Percentiles rank a stretch among this genome's conserved stretches.
Conservation (phyloP, 1,140 invertebrate genomes). For the Zaprionus tsacasi region DNA sequence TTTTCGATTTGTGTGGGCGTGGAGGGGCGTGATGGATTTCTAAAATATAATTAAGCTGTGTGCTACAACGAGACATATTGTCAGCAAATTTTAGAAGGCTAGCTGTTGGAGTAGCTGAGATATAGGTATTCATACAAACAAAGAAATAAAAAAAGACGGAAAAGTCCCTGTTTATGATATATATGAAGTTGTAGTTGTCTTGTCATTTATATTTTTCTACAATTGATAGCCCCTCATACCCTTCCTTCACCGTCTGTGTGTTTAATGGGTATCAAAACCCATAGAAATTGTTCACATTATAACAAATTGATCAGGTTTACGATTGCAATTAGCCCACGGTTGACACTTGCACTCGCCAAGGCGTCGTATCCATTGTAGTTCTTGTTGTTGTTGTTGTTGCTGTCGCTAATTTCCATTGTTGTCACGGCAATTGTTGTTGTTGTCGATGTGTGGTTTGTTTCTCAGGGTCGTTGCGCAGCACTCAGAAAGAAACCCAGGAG, state of each 20-base stretch:
- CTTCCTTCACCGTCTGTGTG: not conserved
- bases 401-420: not conserved
- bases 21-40: no score
- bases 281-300: not conserved
- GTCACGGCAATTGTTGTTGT: conserved; percentile 3
- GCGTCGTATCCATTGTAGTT: not conserved
- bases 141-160: no score
- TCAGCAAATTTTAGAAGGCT: no score
- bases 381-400: conserved; percentile 2
- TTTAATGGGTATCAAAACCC: not conserved
- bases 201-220: no score
- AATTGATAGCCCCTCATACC: no score
- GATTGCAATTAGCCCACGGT: conserved; percentile 2
- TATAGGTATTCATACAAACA: no score
- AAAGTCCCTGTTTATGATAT: no score
- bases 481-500: conserved; percentile 11
- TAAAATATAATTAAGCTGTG: no score
- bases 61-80: no score
- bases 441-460: conserved; percentile 3
- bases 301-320: not conserved
- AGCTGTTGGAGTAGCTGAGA: no score
- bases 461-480: conserved; percentile 24
- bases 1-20: not conserved
- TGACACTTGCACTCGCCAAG: conserved; percentile 14
- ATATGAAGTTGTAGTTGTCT: no score